Percentiles rank a stretch among this genome's conserved stretches.
Evolutionary conservation across 2,113 vertebrate species (phyloP).

Genomic region (Cyanoramphus novaezelandiae): DNA sequence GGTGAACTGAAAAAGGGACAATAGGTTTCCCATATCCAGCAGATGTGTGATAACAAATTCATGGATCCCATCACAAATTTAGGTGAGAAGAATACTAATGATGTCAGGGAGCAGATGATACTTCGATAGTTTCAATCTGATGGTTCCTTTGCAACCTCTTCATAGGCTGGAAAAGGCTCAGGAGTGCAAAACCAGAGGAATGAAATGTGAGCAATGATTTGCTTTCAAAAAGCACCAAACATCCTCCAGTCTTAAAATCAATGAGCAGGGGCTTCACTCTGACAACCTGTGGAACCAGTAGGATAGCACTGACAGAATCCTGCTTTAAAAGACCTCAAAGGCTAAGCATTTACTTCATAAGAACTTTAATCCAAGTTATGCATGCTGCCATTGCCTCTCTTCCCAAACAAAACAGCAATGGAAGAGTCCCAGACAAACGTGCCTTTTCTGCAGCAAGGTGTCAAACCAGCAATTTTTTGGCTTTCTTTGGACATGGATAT

Average conservation of each 20-base stretch:
- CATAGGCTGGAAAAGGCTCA: background rate
- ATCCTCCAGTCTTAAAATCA: background rate
- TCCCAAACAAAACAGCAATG: background rate
- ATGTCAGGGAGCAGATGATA: background rate
- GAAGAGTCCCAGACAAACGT: background rate
- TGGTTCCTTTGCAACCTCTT: background rate
- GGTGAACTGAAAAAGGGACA: background rate
- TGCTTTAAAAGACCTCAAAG: background rate
- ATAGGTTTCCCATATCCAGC: background rate
- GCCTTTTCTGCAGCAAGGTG: background rate
- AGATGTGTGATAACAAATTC: conserved; percentile 1
- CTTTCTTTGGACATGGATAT: background rate
- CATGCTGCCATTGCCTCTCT: background rate
- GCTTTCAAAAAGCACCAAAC: background rate
- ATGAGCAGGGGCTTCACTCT: background rate
- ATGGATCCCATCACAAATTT: background rate
- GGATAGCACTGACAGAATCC: background rate
- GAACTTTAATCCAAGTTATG: background rate
- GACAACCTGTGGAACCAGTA: background rate
- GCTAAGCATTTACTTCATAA: background rate
- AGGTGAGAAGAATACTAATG: background rate
- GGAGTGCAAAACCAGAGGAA: background rate
- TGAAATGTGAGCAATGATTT: background rate
- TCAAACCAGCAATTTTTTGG: background rate
- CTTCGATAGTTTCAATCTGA: background rate